Evolutionary conservation across 2,888 invertebrate genomes (phyloP).

Genomic region (Hirtodrosophila alboralis): DNA sequence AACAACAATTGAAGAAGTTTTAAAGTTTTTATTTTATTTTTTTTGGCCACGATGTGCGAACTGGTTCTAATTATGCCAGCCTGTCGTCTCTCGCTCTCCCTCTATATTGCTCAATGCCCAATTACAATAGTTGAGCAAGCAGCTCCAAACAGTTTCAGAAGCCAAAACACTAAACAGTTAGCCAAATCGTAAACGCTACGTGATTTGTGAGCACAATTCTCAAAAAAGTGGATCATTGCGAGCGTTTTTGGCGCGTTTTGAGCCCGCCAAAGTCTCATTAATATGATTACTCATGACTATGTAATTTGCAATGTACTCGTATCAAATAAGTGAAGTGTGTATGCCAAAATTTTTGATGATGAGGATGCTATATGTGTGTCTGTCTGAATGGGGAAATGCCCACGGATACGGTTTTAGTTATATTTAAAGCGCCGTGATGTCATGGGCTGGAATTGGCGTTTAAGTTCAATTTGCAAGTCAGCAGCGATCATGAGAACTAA

Average conservation of each 20-base stretch:
- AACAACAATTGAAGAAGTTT: conserved; percentile 11
- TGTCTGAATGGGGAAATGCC: conserved; percentile 57
- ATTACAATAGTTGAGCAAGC: conserved; percentile 43
- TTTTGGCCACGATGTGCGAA: conserved; percentile 50
- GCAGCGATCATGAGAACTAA: conserved; percentile 57
- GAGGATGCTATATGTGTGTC: conserved; percentile 47
- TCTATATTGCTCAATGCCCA: conserved; percentile 19
- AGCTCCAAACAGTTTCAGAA: conserved; percentile 31
- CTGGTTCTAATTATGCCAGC: conserved; percentile 75
- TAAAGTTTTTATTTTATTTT: no score
- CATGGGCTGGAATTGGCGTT: conserved; percentile 52
- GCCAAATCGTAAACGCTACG: conserved; percentile 69
- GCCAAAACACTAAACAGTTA: conserved; percentile 65
- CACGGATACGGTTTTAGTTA: conserved; percentile 46
- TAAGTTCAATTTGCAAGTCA: conserved; percentile 66
- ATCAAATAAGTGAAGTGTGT: conserved; percentile 59
- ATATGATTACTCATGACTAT: conserved; percentile 80
- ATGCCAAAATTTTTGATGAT: conserved; percentile 44
- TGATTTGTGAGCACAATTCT: conserved; percentile 66
- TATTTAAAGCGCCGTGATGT: conserved; percentile 66
- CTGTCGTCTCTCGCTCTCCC: not conserved
- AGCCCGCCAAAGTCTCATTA: conserved; percentile 53
- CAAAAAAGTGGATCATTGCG: conserved; percentile 72
- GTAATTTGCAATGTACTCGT: conserved; percentile 65
- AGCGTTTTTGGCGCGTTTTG: conserved; percentile 51